Evolutionary conservation across 2,797 vertebrate species (phyloP).

Genomic region (Tapirus indicus): DNA sequence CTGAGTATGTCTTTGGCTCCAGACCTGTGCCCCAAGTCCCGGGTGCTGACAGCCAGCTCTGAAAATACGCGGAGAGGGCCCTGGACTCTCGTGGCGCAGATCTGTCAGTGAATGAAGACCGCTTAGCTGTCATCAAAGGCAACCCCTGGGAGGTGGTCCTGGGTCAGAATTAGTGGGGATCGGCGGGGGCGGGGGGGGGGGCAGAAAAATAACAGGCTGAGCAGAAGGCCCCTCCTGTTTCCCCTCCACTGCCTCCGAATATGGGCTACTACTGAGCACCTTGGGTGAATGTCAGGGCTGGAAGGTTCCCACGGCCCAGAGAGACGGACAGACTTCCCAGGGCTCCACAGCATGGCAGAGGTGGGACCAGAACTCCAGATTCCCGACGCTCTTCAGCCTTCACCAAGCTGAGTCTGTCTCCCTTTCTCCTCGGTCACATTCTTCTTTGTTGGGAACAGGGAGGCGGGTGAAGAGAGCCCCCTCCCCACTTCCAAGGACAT

Average conservation of each 20-base stretch:
- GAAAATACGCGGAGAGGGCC: accelerated
- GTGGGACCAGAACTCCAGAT: not conserved
- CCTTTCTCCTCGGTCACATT: not conserved
- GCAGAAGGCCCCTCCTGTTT: not conserved
- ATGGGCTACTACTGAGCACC: too few species aligned
- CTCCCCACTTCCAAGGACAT: not conserved
- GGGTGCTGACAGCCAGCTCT: not conserved
- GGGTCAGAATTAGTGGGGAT: not conserved
- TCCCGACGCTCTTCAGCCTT: too few species aligned
- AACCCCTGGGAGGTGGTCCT: not conserved
- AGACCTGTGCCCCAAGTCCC: not conserved
- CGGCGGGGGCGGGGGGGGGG: not conserved
- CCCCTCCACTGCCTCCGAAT: not conserved
- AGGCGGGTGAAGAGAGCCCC: not conserved
- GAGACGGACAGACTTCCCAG: not conserved
- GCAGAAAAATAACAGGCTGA: not conserved
- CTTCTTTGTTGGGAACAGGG: not conserved
- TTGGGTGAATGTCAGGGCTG: not conserved
- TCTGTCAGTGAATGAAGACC: too few species aligned
- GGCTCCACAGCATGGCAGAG: not conserved
- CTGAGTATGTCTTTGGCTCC: not conserved
- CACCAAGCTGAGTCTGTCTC: not conserved
- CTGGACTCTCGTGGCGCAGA: not conserved
- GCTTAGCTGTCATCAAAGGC: not conserved
- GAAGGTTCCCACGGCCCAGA: not conserved